phyloP scores from a whole-genome alignment of 2,888 invertebrate species.

The Ornithoptera priamus region DNA sequence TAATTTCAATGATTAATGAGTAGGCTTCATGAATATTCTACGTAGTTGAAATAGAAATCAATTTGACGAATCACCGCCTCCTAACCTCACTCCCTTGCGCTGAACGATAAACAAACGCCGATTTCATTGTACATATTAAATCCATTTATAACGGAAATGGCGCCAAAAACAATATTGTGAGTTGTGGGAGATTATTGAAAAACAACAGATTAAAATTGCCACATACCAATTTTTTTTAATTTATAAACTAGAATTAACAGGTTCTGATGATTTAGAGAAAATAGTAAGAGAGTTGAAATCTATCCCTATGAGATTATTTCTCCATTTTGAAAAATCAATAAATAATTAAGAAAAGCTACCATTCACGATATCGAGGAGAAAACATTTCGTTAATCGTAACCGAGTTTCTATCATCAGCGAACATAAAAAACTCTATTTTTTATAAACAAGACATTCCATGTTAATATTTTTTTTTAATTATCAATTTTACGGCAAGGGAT shows the following conservation, averaged over 20 bases:
- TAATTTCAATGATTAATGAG: constrained; percentile 18
- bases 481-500: no score
- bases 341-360: no score
- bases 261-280: neutral
- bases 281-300: neutral
- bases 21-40: constrained; percentile 32
- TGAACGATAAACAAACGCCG: constrained; percentile 1
- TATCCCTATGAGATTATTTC: constrained; percentile 11
- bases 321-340: neutral
- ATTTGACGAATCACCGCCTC: constrained; percentile 33
- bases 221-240: no score
- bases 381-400: no score
- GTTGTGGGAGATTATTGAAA: neutral
- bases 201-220: neutral
- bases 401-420: no score
- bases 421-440: no score
- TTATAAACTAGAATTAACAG: no score
- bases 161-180: neutral
- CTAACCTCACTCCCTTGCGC: neutral
- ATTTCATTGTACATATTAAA: constrained; percentile 12
- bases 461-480: no score
- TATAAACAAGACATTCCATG: no score
- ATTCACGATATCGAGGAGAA: no score
- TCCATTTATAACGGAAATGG: constrained; percentile 7
- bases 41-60: constrained; percentile 32